phyloP scores from a whole-genome alignment of 2,113 vertebrate species.

The Uria lomvia region DNA sequence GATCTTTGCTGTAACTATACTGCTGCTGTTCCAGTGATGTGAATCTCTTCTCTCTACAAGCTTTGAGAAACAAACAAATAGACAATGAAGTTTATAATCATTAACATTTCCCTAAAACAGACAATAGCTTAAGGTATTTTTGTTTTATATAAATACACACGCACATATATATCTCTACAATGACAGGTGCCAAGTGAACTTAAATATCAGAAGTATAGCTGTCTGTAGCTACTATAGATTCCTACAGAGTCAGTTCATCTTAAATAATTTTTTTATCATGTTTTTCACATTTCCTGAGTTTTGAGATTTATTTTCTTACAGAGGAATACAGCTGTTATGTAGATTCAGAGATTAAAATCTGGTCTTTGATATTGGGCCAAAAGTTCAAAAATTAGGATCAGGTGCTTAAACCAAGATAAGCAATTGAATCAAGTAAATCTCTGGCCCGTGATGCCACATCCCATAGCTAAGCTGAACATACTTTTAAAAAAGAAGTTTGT shows the following conservation, averaged over 20 bases:
- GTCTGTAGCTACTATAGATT: not conserved
- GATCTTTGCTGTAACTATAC: not conserved
- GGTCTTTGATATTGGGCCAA: not conserved
- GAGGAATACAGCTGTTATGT: not conserved
- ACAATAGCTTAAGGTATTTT: not conserved
- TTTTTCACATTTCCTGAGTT: not conserved
- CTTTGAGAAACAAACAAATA: not conserved
- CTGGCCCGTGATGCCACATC: not conserved
- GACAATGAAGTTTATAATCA: not conserved
- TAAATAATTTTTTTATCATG: not conserved
- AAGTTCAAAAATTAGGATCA: not conserved
- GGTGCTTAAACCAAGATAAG: not conserved
- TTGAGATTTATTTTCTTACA: not conserved
- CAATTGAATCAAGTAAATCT: not conserved
- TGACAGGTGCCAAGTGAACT: not conserved
- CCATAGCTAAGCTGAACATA: not conserved
- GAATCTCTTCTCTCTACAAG: not conserved
- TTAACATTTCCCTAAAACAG: not conserved
- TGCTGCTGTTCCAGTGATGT: not conserved
- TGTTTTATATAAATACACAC: not conserved
- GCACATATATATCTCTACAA: not conserved
- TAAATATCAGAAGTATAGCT: not conserved
- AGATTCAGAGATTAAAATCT: not conserved
- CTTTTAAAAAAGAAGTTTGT: not conserved
- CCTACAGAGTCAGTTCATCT: not conserved